A percentile compares a stretch with the other conserved stretches of the same genome.
Conservation (phyloP, 1,140 invertebrate species). For the Nasonia longicornis region DNA sequence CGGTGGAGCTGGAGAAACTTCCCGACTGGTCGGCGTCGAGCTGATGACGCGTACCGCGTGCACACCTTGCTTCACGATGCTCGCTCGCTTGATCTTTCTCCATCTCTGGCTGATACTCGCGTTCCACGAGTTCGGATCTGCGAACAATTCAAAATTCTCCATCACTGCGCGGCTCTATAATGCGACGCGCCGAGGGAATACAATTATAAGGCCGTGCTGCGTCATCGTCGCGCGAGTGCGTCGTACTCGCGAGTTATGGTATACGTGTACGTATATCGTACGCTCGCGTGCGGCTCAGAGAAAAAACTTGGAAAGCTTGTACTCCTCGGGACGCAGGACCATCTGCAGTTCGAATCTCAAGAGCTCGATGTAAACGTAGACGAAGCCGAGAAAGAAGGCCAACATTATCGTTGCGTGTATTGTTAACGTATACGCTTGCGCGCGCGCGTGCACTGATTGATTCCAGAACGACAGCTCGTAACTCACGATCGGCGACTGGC, state of each 20-base stretch:
- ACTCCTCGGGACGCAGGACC: conserved; percentile 56
- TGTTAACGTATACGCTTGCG: neutral
- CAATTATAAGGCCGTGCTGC: neutral
- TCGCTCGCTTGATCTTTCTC: conserved; percentile 73
- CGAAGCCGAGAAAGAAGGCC: conserved; percentile 59
- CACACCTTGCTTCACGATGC: conserved; percentile 10
- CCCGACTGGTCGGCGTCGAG: conserved; percentile 65
- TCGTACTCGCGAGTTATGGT: neutral
- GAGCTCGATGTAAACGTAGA: conserved; percentile 60
- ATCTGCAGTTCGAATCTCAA: conserved; percentile 62
- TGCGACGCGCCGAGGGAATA: neutral
- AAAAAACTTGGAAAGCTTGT: conserved; percentile 60
- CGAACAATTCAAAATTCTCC: conserved; percentile 56
- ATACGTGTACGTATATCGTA: neutral
- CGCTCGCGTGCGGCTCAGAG: conserved; percentile 35
- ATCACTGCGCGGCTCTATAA: neutral
- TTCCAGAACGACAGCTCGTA: neutral
- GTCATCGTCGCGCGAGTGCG: conserved; percentile 18
- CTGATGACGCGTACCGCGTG: conserved; percentile 60
- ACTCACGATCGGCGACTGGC: neutral
- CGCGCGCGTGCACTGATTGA: neutral
- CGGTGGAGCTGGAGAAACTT: conserved; percentile 63
- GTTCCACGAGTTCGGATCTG: conserved; percentile 79
- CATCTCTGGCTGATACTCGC: conserved; percentile 80
- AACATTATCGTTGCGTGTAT: conserved; percentile 54